Percentiles rank a stretch among this genome's conserved stretches.
Evolutionary conservation across 2,888 invertebrate genomes (phyloP).

Genomic region (Nephrocerus scutellatus): DNA sequence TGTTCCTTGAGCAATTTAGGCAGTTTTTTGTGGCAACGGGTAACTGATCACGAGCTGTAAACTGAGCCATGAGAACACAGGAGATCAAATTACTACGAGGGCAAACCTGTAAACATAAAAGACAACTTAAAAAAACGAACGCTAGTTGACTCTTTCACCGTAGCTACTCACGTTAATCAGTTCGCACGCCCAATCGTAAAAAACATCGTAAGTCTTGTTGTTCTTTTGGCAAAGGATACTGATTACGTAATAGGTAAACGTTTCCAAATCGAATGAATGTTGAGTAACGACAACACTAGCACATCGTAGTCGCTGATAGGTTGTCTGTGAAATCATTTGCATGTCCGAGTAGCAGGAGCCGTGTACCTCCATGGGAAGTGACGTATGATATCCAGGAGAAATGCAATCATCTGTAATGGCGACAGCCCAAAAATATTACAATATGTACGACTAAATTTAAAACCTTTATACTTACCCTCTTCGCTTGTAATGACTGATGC

Average conservation of each 20-base stretch:
- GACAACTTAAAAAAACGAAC: not conserved
- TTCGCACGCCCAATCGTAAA: conserved; percentile 48
- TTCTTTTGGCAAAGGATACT: conserved; percentile 46
- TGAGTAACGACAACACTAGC: conserved; percentile 45
- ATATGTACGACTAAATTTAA: not conserved
- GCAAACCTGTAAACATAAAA: conserved; percentile 32
- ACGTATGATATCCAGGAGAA: conserved; percentile 47
- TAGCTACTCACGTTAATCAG: conserved; percentile 35
- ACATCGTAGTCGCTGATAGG: conserved; percentile 43
- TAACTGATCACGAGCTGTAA: conserved; percentile 44
- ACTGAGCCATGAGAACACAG: conserved; percentile 45
- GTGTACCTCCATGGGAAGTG: conserved; percentile 47
- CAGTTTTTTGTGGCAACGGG: conserved; percentile 34
- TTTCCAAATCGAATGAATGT: conserved; percentile 47
- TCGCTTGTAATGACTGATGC: conserved; percentile 48
- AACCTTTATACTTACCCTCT: conserved; percentile 34
- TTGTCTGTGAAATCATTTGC: conserved; percentile 48
- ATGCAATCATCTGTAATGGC: conserved; percentile 45
- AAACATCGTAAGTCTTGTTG: conserved; percentile 46
- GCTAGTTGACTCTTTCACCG: not conserved
- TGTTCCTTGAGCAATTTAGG: conserved; percentile 38
- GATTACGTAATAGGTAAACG: conserved; percentile 46
- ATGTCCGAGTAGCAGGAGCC: conserved; percentile 48
- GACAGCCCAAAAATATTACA: not conserved
- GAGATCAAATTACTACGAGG: conserved; percentile 41